Evolutionary conservation across 2,113 vertebrate species (phyloP).

Genomic region (Gymnocephalus cernua): DNA sequence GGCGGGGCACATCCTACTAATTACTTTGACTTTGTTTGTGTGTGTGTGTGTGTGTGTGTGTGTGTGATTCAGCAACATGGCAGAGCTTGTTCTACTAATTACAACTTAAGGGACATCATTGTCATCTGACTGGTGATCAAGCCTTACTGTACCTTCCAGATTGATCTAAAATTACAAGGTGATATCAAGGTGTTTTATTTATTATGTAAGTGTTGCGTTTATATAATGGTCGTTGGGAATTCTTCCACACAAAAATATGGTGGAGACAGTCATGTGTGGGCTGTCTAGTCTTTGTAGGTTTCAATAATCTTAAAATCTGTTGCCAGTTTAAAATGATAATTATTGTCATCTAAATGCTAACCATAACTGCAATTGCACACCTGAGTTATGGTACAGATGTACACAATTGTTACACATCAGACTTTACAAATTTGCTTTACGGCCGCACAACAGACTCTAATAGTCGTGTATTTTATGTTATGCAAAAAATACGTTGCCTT

Average conservation of each 20-base stretch:
- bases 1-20: conserved; percentile 36
- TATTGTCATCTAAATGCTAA: not conserved
- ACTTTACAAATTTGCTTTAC: too few species aligned
- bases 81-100: conserved; percentile 16
- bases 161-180: not conserved
- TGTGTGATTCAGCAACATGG: not conserved
- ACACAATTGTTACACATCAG: too few species aligned
- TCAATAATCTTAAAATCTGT: not conserved
- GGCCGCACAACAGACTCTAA: too few species aligned
- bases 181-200: not conserved
- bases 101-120: conserved; percentile 19
- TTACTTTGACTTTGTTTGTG: conserved; percentile 12
- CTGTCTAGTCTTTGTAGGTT: not conserved
- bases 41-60: not conserved
- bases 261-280: not conserved
- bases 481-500: too few species aligned
- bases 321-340: not conserved
- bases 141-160: not conserved
- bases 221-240: not conserved
- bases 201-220: not conserved
- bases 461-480: too few species aligned
- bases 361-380: not conserved
- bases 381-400: not conserved
- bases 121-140: conserved; percentile 12
- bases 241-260: not conserved